Base-by-base conservation (phyloP, 2,797 vertebrate genomes). In the Anableps anableps region DNA sequence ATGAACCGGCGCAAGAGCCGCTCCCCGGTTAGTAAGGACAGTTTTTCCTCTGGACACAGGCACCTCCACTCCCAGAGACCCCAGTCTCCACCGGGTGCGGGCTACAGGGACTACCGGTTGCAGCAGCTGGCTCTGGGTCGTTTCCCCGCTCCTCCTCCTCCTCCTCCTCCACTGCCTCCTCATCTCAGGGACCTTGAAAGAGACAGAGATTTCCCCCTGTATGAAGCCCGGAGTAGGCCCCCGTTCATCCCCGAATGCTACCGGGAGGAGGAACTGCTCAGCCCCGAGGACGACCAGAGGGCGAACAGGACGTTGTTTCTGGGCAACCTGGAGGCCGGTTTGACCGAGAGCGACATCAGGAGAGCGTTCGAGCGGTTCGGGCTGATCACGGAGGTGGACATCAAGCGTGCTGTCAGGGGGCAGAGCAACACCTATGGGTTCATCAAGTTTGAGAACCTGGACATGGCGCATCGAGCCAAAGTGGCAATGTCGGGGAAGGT, bases 391-490 rank as follows among this genome's bases (percentile, higher is more conserved):
- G 99, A 99, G 92, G 98, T 99, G 88, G 98, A 99, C 91, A 99
- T 99, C 71, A 99, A 99, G 89, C 94, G 98, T 55, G 94, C 97
- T 0, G 93, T 91, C n/a, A 95, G 97, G 0, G 98, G 97, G 45
- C 98, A 99, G 92, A 97, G 89, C 88, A 98, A 96, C 91, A 99
- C 98, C 0, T 99, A 99, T 5, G 98, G 98, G 8, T 99, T 99
- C 89, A 96, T 99, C 38, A 99, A 99, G 83, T 99, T 98, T 91
- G 98, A 99, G 89, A 99, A 99, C 55, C 94, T 99, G 68, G 99
- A 99, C 93, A 99, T 99, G 99, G 98, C 99, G 1, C 98, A 99
- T 81, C 94, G 98, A 31, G 99, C 98, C 81, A 99, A 99, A 88
- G 48, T 99, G 19, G 97, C 97, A 23, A 99, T 99, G 99, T 96